Conservation (phyloP, 2,797 vertebrate genomes). For the Morus bassanus region DNA sequence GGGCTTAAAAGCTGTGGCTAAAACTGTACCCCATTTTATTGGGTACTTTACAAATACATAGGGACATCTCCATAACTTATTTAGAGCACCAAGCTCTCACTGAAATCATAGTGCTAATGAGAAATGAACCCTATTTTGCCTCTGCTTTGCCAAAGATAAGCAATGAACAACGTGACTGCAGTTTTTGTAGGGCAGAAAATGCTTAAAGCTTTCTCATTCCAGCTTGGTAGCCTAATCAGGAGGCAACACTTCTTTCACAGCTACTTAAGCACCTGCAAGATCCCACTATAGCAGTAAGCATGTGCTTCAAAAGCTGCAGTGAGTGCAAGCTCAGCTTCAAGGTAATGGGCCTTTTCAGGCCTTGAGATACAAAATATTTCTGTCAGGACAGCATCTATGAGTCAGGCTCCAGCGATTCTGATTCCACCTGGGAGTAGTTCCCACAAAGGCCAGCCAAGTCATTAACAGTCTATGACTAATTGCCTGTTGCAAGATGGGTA, state of each 20-base stretch:
- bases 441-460: constrained; percentile 38
- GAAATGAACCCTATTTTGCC: neutral
- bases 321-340: neutral
- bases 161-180: fast-evolving
- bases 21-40: neutral
- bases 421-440: constrained; percentile 27
- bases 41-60: neutral
- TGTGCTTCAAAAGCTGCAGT: neutral
- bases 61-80: neutral
- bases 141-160: neutral
- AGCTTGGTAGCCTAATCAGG: neutral
- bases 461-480: constrained; percentile 42
- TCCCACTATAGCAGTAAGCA: neutral
- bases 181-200: neutral
- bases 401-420: neutral
- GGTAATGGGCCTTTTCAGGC: constrained; percentile 2
- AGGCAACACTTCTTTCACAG: neutral
- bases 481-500: neutral
- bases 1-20: neutral
- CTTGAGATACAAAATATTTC: neutral
- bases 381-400: neutral
- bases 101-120: neutral
- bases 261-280: neutral
- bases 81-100: neutral
- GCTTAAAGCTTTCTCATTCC: neutral